Conservation (phyloP, 2,797 vertebrate genomes). For the Macroramphosus scolopax region DNA sequence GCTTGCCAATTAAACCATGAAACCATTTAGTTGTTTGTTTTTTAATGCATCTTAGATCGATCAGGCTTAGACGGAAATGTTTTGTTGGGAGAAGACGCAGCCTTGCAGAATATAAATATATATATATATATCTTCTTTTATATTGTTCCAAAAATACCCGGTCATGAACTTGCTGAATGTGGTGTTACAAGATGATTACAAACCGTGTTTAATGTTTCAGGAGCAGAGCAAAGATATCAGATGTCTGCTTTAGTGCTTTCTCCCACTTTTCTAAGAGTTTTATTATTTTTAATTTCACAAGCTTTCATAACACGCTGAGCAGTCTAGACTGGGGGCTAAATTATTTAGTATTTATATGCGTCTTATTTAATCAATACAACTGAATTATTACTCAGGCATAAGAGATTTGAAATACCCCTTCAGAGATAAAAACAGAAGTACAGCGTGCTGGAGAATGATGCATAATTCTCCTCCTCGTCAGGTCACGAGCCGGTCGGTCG, state of each 20-base stretch:
- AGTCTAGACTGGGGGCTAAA: not conserved
- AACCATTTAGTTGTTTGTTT: not conserved
- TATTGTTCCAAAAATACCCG: too few species aligned
- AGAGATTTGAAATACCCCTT: not conserved
- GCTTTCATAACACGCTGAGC: not conserved
- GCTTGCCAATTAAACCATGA: constrained; percentile 27
- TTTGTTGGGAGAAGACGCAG: constrained; percentile 1
- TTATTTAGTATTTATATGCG: not conserved
- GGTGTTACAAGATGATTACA: too few species aligned
- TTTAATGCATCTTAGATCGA: constrained; percentile 11
- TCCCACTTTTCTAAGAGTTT: too few species aligned
- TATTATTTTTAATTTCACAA: too few species aligned
- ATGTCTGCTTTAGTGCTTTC: too few species aligned
- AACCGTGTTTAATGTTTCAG: too few species aligned
- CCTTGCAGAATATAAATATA: too few species aligned
- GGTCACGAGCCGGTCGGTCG: constrained; percentile 87
- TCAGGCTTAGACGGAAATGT: constrained; percentile 1
- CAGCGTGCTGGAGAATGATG: not conserved
- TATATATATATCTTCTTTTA: too few species aligned
- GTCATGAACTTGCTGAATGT: too few species aligned
- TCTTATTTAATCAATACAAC: too few species aligned
- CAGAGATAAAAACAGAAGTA: not conserved
- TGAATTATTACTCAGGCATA: not conserved
- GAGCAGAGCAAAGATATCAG: too few species aligned
- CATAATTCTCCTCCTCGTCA: constrained; percentile 49